These are phyloP conservation scores for Drosophila virilis DNA, from an alignment of 1,140 invertebrate species.

Conservation along the genomic window DNA sequence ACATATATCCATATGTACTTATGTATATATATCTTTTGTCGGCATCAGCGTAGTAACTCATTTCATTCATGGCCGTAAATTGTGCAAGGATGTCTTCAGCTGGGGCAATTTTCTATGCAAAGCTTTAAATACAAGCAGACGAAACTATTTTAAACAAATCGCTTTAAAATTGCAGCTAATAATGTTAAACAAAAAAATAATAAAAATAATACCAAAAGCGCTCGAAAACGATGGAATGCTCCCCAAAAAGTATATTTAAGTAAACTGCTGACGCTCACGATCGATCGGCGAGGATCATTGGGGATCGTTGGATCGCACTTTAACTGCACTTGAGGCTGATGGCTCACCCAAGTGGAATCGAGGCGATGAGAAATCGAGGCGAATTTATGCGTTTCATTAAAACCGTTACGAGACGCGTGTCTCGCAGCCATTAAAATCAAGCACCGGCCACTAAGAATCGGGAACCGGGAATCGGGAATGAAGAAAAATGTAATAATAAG, in stretches of 20 bases:
- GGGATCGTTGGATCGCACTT: slow-evolving; percentile 26
- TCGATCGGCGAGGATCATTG: slow-evolving; percentile 22
- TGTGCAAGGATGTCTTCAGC: slow-evolving; percentile 58
- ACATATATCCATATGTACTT: slow-evolving; percentile 5
- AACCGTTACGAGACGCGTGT: slow-evolving; percentile 77
- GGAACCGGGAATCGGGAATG: not conserved
- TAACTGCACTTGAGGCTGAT: slow-evolving; percentile 42
- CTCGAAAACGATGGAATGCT: slow-evolving; percentile 1
- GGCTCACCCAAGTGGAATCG: slow-evolving; percentile 67
- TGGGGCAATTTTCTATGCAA: slow-evolving; percentile 27
- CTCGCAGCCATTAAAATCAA: slow-evolving; percentile 65
- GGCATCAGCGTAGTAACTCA: slow-evolving; percentile 70
- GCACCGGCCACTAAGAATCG: slow-evolving; percentile 14
- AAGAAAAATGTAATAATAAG: slow-evolving; percentile 67
- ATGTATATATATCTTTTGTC: slow-evolving; percentile 63
- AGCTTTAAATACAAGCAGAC: slow-evolving; percentile 1
- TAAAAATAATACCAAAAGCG: slow-evolving; percentile 6
- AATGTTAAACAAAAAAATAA: not conserved
- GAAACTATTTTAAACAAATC: not conserved
- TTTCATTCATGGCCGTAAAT: slow-evolving; percentile 76
- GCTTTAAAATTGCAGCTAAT: slow-evolving; percentile 4
- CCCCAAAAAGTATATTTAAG: slow-evolving; percentile 37
- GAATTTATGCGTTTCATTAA: slow-evolving; percentile 81
- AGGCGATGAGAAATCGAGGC: slow-evolving; percentile 53
- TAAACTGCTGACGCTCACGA: slow-evolving; percentile 69